Conservation (phyloP, 2,113 vertebrate genomes). For the Ancistrus triradiatus region DNA sequence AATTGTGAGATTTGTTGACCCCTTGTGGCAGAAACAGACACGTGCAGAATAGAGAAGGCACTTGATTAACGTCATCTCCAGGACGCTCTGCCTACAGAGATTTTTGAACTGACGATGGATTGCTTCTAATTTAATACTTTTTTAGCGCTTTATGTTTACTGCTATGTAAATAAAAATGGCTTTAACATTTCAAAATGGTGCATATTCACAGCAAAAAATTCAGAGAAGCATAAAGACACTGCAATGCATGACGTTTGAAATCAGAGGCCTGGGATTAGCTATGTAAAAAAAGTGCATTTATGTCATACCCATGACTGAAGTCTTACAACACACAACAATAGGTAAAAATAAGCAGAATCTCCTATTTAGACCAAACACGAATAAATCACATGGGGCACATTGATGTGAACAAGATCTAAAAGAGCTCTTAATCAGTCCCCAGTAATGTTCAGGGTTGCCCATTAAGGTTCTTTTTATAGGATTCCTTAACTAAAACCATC, state of each 20-base stretch:
- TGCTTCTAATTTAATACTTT: conserved; percentile 59
- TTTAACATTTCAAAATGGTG: no score
- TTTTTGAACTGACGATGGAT: no score
- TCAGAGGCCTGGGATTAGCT: conserved; percentile 7
- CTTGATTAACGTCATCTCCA: no score
- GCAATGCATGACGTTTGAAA: conserved; percentile 12
- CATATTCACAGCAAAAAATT: no score
- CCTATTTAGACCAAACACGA: conserved; percentile 48
- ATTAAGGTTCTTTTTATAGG: conserved; percentile 69
- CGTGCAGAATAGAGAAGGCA: background rate
- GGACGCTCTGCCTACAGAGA: no score
- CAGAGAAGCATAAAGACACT: no score
- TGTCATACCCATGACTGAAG: background rate
- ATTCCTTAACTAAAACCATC: conserved; percentile 64
- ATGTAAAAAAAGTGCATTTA: conserved; percentile 12
- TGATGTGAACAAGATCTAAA: conserved; percentile 63
- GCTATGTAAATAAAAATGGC: no score
- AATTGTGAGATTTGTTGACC: background rate
- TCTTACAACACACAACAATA: conserved; percentile 17
- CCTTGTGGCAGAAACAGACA: conserved; percentile 16
- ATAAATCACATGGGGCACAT: conserved; percentile 63
- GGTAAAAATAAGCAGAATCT: conserved; percentile 40
- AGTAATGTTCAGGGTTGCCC: conserved; percentile 61
- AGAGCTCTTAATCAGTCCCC: conserved; percentile 63
- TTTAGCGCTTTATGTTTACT: no score